Evolutionary conservation across 2,797 vertebrate genomes (phyloP).

Genomic region (Clarias pachynema): DNA sequence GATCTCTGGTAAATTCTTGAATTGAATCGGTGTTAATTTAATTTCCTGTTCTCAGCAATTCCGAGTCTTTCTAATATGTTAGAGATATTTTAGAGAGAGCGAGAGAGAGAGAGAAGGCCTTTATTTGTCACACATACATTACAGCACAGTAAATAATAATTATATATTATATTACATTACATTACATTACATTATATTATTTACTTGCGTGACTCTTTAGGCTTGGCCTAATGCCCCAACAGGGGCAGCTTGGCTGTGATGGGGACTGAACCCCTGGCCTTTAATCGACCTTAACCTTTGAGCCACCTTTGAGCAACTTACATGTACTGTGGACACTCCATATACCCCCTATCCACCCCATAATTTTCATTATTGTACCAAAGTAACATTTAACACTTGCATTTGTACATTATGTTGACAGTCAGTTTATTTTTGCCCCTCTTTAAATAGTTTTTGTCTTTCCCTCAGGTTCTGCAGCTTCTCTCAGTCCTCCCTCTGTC

Average conservation of each 20-base stretch:
- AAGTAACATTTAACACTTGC: background rate
- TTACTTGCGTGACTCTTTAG: no score
- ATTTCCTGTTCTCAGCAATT: no score
- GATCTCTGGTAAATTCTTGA: background rate
- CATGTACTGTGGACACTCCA: no score
- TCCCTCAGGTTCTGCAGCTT: constrained; percentile 81
- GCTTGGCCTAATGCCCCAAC: no score
- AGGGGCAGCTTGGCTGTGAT: background rate
- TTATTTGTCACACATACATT: no score
- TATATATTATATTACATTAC: no score
- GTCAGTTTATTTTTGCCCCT: background rate
- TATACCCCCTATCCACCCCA: background rate
- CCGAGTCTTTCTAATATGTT: no score
- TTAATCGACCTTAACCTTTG: background rate
- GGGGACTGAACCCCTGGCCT: background rate
- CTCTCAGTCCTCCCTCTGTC: constrained; percentile 73
- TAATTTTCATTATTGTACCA: background rate
- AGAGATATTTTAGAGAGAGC: no score
- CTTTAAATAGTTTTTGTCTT: background rate
- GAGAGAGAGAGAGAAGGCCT: no score
- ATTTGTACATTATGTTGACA: background rate
- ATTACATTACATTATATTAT: no score
- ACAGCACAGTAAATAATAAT: no score
- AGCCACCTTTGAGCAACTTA: background rate
- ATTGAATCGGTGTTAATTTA: background rate